Evolutionary conservation across 2,797 vertebrate species (phyloP).

Genomic region (Aselliscus stoliczkanus): DNA sequence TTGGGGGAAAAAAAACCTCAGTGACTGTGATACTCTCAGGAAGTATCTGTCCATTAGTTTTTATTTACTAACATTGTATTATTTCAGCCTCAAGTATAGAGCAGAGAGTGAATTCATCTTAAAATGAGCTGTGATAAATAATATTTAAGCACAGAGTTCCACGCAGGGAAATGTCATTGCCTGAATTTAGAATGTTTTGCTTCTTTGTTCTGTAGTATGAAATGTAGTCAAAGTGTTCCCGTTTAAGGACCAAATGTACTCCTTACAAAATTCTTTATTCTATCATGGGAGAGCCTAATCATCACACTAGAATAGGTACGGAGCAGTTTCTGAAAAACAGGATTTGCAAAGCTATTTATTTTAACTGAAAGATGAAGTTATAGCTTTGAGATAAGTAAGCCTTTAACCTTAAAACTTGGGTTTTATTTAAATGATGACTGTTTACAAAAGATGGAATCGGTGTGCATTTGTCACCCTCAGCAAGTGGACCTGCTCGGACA

Average conservation of each 20-base stretch:
- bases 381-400: background rate
- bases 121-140: background rate
- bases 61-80: background rate
- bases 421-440: background rate
- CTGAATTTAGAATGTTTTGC: background rate
- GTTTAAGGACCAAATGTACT: background rate
- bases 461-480: background rate
- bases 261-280: background rate
- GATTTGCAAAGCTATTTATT: background rate
- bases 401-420: background rate
- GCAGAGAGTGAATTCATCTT: background rate
- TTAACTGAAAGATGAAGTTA: background rate
- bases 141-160: background rate
- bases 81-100: background rate
- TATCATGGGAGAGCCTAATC: rapidly evolving
- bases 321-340: background rate
- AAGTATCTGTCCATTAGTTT: background rate
- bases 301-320: rapidly evolving
- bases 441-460: background rate
- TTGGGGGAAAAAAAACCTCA: background rate
- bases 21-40: background rate
- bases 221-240: background rate
- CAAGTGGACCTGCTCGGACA: rapidly evolving
- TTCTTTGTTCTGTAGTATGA: slow-evolving; percentile 12
- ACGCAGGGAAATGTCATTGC: background rate